Conservation (phyloP, 2,888 invertebrate species). For the Autographa pulchrina region DNA sequence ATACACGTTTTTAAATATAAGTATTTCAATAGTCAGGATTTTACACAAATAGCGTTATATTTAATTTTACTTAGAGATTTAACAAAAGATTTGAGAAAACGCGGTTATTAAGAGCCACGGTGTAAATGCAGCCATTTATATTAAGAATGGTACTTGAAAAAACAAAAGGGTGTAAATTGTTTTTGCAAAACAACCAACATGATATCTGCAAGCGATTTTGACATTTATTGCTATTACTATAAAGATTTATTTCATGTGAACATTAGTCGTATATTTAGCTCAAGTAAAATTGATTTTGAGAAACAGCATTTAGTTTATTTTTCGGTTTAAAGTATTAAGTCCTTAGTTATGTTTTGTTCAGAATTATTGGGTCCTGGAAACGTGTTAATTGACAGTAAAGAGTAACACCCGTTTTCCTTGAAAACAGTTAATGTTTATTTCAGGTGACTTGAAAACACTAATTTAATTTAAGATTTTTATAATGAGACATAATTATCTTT, state of each 20-base stretch:
- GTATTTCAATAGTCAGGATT: too few relatives aligned
- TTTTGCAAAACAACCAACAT: conserved; percentile 61
- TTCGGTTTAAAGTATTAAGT: conserved; percentile 18
- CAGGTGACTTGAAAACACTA: neutral
- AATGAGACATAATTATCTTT: too few relatives aligned
- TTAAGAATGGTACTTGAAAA: conserved; percentile 58
- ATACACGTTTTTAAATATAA: too few relatives aligned
- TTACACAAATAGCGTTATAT: too few relatives aligned
- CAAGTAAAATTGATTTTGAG: conserved; percentile 49
- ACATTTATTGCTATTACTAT: conserved; percentile 46
- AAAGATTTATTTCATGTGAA: conserved; percentile 52
- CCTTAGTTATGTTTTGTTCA: conserved; percentile 22
- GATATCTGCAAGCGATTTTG: conserved; percentile 52
- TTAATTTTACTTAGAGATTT: too few relatives aligned
- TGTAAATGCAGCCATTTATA: conserved; percentile 57
- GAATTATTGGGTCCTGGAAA: neutral
- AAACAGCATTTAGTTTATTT: conserved; percentile 35
- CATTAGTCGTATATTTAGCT: conserved; percentile 40
- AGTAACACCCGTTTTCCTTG: conserved; percentile 2
- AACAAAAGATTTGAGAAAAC: too few relatives aligned
- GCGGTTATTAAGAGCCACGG: conserved; percentile 35
- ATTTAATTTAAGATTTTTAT: too few relatives aligned
- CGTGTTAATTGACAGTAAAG: conserved; percentile 4
- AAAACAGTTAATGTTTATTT: neutral
- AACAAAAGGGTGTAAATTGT: conserved; percentile 68